phyloP scores from a whole-genome alignment of 2,113 vertebrate genomes.

The Podarcis muralis region DNA sequence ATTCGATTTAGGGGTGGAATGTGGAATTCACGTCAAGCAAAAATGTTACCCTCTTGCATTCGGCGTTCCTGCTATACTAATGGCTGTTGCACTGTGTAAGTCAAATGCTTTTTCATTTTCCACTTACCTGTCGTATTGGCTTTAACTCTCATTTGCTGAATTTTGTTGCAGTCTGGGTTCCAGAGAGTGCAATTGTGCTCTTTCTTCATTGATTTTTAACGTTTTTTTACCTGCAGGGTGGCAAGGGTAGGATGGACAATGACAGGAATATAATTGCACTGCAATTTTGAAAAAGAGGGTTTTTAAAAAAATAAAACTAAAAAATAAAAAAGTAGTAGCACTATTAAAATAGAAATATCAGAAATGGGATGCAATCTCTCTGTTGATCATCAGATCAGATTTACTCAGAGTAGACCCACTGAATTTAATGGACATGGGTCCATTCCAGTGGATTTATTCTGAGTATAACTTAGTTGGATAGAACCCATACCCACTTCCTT shows the following conservation, averaged over 20 bases:
- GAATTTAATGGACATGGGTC: too few species aligned
- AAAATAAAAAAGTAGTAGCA: too few species aligned
- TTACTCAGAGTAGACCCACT: too few species aligned
- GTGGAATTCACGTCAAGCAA: constrained; percentile 84
- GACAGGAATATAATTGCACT: background rate
- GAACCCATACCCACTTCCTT: too few species aligned
- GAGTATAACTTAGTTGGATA: too few species aligned
- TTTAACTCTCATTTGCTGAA: background rate
- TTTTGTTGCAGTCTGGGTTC: background rate
- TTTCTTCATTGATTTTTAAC: background rate
- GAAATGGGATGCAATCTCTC: too few species aligned
- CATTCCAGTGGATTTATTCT: too few species aligned
- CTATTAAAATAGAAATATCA: too few species aligned
- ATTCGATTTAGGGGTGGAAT: constrained; percentile 79
- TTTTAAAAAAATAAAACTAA: too few species aligned
- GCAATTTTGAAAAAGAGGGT: too few species aligned
- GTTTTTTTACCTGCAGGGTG: background rate
- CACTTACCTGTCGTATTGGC: background rate
- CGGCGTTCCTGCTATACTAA: constrained; percentile 90
- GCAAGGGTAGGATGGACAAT: background rate
- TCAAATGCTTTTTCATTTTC: background rate
- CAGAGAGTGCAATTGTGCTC: background rate
- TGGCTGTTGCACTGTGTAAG: constrained; percentile 90
- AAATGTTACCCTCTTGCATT: constrained; percentile 93
- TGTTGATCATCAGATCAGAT: too few species aligned